Evolutionary conservation across 2,797 vertebrate species (phyloP), one percentile per base, ranked within the genome.

Genomic region (Lateolabrax maculatus): DNA sequence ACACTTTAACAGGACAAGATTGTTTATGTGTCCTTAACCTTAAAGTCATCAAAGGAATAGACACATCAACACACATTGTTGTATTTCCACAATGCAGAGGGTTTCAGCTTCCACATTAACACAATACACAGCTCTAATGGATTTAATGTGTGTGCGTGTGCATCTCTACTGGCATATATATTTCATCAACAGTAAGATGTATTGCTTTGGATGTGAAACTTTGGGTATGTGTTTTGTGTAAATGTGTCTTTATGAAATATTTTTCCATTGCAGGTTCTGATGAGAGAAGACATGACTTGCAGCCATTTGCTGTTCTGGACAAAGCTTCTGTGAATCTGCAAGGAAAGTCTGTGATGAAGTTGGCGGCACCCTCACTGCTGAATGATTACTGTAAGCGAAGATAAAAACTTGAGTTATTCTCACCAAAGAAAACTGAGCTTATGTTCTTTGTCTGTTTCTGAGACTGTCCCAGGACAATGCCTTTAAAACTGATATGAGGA

Each of bases 321-420:
- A 25, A 75, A 70, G 16, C 61, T 12, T 48, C 63, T 15, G 34
- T 36, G 34, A 74, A 56, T 71, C 69, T 62, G 27, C 61, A 41
- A 3, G 65, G 75, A 51, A 69, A 83, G 75, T 84, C 90, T 5
- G 84, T 90, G 71, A 60, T 79, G 63, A 93, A 75, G 64, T 57
- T 96, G 81, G 91, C 92, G 51, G 83, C 95, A 27, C 87, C 90
- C 5, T 94, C 92, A 4, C 91, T 96, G 63, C 79, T 77, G 52
- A 89, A 97, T 70, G 95, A 96, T 82, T 96, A 95, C 79, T 96
- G 95, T 96, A 92, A 95, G 94, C 90, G 58, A 79, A 34, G 6
- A 75, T 27, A 23, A 11, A 37, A 53, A 41, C 31, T 34, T 39
- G 10, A 8, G 12, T 15, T 21, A 29, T 18, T 36, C 15, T 48